phyloP scores from a whole-genome alignment of 2,797 vertebrate species.

The Syngnathus acus region DNA sequence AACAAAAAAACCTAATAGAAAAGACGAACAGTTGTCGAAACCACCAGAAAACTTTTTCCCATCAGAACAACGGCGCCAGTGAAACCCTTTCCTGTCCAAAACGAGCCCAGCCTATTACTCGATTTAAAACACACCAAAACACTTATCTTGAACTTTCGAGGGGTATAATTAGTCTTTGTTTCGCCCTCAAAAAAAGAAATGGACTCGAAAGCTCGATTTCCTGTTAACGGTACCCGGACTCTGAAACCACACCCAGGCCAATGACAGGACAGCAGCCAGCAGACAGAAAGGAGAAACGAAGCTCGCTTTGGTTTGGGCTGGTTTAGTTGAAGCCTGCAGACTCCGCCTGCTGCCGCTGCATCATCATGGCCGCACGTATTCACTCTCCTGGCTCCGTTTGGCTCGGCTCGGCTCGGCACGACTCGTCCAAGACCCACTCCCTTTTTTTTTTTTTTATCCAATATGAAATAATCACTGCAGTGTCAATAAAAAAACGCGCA shows the following conservation, averaged over 20 bases:
- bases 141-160: not conserved
- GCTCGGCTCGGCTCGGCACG: too few relatives aligned
- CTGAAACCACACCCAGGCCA: constrained; percentile 77
- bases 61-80: constrained; percentile 61
- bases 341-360: constrained; percentile 18
- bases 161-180: constrained; percentile 49
- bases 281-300: constrained; percentile 13
- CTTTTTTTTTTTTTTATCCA: too few relatives aligned
- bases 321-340: constrained; percentile 2
- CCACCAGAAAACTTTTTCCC: constrained; percentile 69
- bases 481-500: too few relatives aligned
- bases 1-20: constrained; percentile 28
- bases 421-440: not conserved
- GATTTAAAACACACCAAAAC: not conserved
- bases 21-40: constrained; percentile 41
- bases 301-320: not conserved
- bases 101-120: not conserved
- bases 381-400: not conserved
- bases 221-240: constrained; percentile 77
- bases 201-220: constrained; percentile 56
- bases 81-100: constrained; percentile 30
- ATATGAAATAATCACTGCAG: too few relatives aligned
- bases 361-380: constrained; percentile 34
- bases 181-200: constrained; percentile 47
- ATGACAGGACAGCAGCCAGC: constrained; percentile 61